Percentiles rank a stretch among this genome's conserved stretches.
These are phyloP conservation scores for Pristionchus japonicus DNA, from an alignment of 2,888 invertebrate species.

Conservation along the genomic window DNA sequence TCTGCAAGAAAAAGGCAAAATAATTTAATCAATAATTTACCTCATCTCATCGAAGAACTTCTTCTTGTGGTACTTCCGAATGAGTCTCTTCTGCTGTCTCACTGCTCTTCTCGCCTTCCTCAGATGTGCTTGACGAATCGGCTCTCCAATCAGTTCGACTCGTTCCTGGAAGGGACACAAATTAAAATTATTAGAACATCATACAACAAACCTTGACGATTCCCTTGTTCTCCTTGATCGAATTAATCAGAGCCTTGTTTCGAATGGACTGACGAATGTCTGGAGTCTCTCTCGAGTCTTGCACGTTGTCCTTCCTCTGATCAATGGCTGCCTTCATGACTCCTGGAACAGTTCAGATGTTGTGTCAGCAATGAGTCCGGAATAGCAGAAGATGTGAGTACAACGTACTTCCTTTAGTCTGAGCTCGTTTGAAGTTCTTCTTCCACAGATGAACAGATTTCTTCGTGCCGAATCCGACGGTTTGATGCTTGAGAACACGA, in stretches of 20 bases:
- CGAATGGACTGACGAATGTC: background rate
- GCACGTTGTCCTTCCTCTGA: background rate
- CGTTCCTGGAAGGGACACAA: slow-evolving; percentile 9
- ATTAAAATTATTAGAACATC: background rate
- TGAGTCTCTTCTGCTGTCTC: background rate
- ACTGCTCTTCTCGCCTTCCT: background rate
- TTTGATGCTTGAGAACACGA: slow-evolving; percentile 15
- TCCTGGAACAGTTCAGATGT: background rate
- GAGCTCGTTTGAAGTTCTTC: background rate
- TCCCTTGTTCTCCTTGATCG: background rate
- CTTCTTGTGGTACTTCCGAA: background rate
- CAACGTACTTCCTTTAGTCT: background rate
- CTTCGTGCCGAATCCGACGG: background rate
- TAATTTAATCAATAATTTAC: background rate
- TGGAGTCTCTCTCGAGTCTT: background rate
- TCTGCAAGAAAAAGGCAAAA: background rate
- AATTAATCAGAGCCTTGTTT: background rate
- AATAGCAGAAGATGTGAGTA: background rate
- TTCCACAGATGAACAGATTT: background rate
- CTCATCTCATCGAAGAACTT: background rate
- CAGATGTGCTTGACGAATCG: background rate
- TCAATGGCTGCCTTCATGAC: background rate
- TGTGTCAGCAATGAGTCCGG: no score
- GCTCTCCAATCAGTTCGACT: background rate
- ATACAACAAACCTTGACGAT: background rate